These are phyloP conservation scores for Abscondita cerata DNA, from an alignment of 2,888 invertebrate genomes.

Conservation along the genomic window DNA sequence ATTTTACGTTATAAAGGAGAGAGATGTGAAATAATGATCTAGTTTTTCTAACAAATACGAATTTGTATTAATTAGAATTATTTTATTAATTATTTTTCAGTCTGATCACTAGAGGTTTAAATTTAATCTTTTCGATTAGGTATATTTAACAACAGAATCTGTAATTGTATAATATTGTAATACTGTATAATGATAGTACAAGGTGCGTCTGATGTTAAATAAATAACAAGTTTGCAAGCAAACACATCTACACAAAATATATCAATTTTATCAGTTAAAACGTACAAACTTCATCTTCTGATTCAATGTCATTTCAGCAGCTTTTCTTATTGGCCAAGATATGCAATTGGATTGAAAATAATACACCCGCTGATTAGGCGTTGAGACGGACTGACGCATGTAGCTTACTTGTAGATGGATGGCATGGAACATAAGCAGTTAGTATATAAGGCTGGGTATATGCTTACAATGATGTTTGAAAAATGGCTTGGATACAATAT, in stretches of 20 bases:
- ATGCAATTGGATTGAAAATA: conserved; percentile 31
- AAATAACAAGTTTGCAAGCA: conserved; percentile 57
- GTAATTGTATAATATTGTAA: conserved; percentile 45
- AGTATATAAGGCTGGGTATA: conserved; percentile 48
- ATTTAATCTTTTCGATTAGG: neutral
- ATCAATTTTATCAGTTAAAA: conserved; percentile 42
- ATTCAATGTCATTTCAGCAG: conserved; percentile 43
- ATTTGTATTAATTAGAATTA: neutral
- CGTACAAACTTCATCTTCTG: conserved; percentile 38
- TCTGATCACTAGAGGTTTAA: conserved; percentile 15
- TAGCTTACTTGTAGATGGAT: conserved; percentile 50
- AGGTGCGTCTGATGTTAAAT: conserved; percentile 59
- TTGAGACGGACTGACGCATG: conserved; percentile 38
- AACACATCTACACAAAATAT: conserved; percentile 59
- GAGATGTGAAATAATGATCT: no score
- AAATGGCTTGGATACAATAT: conserved; percentile 40
- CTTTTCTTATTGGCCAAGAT: conserved; percentile 40
- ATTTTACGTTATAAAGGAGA: no score
- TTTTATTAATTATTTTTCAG: conserved; percentile 19
- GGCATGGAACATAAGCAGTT: conserved; percentile 59
- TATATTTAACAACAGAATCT: conserved; percentile 40
- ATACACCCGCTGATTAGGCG: conserved; percentile 31
- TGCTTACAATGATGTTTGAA: conserved; percentile 44
- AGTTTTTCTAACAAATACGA: conserved; percentile 10
- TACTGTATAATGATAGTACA: conserved; percentile 45